These are phyloP conservation scores for Polyploca ridens DNA, from an alignment of 2,888 invertebrate species.

Conservation along the genomic window DNA sequence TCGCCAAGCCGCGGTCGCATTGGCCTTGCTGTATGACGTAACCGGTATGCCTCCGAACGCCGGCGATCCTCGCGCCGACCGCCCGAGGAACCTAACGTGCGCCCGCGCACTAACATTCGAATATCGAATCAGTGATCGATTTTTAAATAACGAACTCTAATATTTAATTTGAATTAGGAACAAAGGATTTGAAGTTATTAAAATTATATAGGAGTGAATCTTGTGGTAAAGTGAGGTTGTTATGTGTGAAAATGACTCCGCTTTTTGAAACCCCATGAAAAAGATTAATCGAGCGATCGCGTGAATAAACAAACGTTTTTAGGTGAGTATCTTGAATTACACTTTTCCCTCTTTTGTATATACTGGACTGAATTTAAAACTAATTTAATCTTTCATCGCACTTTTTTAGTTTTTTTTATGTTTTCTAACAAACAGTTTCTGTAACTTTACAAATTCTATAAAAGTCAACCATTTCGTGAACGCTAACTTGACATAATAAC, in stretches of 20 bases:
- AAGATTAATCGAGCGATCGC: background rate
- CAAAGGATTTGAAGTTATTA: background rate
- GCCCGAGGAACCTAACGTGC: conserved; percentile 60
- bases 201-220: background rate
- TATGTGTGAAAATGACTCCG: background rate
- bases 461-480: too few relatives aligned
- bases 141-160: conserved; percentile 5
- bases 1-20: conserved; percentile 35
- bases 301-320: background rate
- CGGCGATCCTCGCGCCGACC: conserved; percentile 56
- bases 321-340: background rate
- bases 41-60: conserved; percentile 54
- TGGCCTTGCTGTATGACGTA: conserved; percentile 72
- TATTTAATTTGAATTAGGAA: background rate
- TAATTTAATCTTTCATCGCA: too few relatives aligned
- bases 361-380: too few relatives aligned
- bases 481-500: too few relatives aligned
- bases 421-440: too few relatives aligned
- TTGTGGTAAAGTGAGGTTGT: background rate
- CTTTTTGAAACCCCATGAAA: background rate
- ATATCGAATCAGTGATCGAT: conserved; percentile 31
- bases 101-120: conserved; percentile 53
- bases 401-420: too few relatives aligned
- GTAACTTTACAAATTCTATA: too few relatives aligned
- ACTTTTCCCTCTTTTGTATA: too few relatives aligned